These are phyloP conservation scores for Liasis olivaceus DNA, from an alignment of 2,797 vertebrate genomes.

Conservation along the genomic window DNA sequence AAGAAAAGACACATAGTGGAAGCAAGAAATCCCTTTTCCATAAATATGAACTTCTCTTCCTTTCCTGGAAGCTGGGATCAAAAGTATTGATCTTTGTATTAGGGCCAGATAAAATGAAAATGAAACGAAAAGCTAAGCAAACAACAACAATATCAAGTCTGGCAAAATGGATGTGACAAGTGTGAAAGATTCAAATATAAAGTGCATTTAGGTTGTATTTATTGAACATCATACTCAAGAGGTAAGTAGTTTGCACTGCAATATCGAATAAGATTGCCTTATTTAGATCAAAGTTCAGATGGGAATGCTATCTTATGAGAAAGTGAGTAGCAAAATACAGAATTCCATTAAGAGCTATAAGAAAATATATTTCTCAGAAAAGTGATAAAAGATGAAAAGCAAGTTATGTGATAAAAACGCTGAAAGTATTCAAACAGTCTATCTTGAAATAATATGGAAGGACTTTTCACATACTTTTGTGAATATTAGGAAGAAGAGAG, in stretches of 20 bases:
- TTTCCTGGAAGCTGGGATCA: not conserved
- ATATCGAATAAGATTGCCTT: not conserved
- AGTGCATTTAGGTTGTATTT: not conserved
- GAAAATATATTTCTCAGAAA: not conserved
- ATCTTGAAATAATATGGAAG: not conserved
- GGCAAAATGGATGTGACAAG: not conserved
- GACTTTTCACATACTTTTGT: not conserved
- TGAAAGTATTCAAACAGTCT: not conserved
- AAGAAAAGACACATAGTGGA: not conserved
- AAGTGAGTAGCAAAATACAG: not conserved
- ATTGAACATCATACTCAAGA: not conserved
- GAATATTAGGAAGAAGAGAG: not conserved
- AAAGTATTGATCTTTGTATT: not conserved
- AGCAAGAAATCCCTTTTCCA: not conserved
- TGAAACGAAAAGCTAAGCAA: not conserved
- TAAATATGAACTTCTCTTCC: not conserved
- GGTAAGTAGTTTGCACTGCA: not conserved
- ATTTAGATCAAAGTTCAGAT: constrained; percentile 5
- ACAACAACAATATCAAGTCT: not conserved
- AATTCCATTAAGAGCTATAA: not conserved
- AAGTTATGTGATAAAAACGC: not conserved
- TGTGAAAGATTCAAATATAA: not conserved
- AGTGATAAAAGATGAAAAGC: constrained; percentile 7
- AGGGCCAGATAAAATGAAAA: not conserved
- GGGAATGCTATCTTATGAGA: not conserved